These are phyloP conservation scores for Psilanteris sp. DNA, from an alignment of 1,140 invertebrate genomes.

Conservation along the genomic window DNA sequence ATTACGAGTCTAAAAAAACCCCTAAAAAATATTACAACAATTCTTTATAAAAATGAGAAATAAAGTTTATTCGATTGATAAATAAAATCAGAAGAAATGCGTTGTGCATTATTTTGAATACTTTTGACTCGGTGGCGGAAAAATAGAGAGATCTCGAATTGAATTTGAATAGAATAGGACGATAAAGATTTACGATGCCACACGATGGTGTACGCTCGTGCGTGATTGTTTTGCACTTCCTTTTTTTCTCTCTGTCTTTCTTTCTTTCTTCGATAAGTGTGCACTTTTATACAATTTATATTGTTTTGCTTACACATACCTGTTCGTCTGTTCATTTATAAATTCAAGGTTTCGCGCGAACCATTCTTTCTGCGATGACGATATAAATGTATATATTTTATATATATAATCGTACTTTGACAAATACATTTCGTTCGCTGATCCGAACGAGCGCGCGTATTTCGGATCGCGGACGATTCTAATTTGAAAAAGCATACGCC, in stretches of 20 bases:
- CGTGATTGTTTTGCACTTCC: constrained; percentile 73
- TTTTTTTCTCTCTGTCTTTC: constrained; percentile 52
- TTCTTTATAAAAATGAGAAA: too few species aligned
- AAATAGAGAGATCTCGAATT: constrained; percentile 68
- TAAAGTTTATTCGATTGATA: too few species aligned
- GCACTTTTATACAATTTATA: constrained; percentile 65
- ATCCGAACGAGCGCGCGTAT: too few species aligned
- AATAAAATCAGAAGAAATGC: neutral
- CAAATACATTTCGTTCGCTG: too few species aligned
- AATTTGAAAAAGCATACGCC: too few species aligned
- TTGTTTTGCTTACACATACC: constrained; percentile 16
- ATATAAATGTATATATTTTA: too few species aligned
- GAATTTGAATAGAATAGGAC: constrained; percentile 78
- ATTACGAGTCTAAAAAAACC: too few species aligned
- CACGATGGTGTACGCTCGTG: constrained; percentile 59
- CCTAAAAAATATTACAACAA: too few species aligned
- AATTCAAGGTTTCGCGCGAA: constrained; percentile 35
- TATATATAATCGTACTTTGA: too few species aligned
- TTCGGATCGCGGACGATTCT: too few species aligned
- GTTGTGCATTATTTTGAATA: constrained; percentile 35
- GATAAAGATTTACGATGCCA: constrained; percentile 76
- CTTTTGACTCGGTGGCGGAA: constrained; percentile 48
- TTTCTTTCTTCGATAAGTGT: constrained; percentile 40
- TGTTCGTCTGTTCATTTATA: constrained; percentile 16
- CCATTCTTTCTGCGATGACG: constrained; percentile 20